phyloP scores from a whole-genome alignment of 2,113 vertebrate species.

The Acanthochromis polyacanthus region DNA sequence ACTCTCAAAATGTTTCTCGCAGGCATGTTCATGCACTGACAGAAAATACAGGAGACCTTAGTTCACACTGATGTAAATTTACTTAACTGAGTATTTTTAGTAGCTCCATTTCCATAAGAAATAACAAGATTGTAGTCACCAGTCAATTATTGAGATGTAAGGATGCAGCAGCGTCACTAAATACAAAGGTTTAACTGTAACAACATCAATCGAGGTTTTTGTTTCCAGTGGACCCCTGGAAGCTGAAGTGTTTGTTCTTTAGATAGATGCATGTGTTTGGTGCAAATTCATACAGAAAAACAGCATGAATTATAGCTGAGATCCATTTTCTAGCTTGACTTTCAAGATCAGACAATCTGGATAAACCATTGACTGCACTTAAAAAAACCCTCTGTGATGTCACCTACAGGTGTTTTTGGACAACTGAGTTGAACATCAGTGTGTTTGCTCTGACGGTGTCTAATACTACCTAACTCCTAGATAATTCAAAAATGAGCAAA shows the following conservation, averaged over 20 bases:
- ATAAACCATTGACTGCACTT: no score
- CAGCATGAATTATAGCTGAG: no score
- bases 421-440: no score
- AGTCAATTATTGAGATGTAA: background rate
- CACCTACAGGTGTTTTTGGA: no score
- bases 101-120: background rate
- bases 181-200: background rate
- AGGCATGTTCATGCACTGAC: slow-evolving; percentile 6
- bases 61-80: background rate
- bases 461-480: no score
- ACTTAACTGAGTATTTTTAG: background rate
- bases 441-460: no score
- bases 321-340: no score
- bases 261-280: background rate
- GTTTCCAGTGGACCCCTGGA: no score
- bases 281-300: no score
- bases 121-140: background rate
- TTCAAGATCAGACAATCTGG: no score
- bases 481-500: no score
- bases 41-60: background rate
- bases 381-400: no score
- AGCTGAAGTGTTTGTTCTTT: background rate
- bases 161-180: background rate
- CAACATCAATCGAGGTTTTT: background rate
- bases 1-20: background rate